phyloP scores from a whole-genome alignment of 2,113 vertebrate species.

The Pygoscelis adeliae region DNA sequence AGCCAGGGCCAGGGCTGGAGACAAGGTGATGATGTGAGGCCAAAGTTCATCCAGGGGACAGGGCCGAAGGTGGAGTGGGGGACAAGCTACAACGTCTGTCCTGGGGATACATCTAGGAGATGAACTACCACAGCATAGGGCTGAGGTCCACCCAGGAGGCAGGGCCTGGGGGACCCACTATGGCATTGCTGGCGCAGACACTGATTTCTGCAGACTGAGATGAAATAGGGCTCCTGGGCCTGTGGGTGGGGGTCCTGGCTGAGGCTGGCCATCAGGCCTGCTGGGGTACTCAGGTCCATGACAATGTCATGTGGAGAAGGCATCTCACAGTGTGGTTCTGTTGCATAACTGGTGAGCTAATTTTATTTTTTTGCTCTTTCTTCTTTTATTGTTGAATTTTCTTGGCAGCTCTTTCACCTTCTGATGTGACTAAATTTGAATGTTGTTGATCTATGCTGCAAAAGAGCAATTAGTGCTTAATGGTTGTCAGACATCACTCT shows the following conservation, averaged over 20 bases:
- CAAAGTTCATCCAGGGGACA: background rate
- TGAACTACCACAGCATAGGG: background rate
- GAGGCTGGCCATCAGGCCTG: background rate
- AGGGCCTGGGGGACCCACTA: background rate
- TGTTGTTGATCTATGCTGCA: conserved; percentile 13
- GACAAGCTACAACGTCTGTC: background rate
- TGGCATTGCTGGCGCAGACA: background rate
- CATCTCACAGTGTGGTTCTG: background rate
- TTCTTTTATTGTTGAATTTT: background rate
- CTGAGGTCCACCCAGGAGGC: background rate
- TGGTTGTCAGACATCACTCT: conserved; percentile 15
- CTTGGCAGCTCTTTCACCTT: conserved; percentile 16
- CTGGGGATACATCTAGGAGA: background rate
- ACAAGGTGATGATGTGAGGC: background rate
- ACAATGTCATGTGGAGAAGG: background rate
- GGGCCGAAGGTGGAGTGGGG: background rate
- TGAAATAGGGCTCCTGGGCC: background rate
- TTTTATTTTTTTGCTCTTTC: background rate
- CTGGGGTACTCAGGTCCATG: background rate
- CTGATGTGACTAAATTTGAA: conserved; percentile 5
- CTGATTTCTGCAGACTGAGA: background rate
- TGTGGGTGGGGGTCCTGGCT: background rate
- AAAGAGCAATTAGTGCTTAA: conserved; percentile 25
- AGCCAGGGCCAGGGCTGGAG: no score
- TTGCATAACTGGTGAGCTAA: background rate